phyloP scores from a whole-genome alignment of 2,888 invertebrate species.

The Rotaria socialis region DNA sequence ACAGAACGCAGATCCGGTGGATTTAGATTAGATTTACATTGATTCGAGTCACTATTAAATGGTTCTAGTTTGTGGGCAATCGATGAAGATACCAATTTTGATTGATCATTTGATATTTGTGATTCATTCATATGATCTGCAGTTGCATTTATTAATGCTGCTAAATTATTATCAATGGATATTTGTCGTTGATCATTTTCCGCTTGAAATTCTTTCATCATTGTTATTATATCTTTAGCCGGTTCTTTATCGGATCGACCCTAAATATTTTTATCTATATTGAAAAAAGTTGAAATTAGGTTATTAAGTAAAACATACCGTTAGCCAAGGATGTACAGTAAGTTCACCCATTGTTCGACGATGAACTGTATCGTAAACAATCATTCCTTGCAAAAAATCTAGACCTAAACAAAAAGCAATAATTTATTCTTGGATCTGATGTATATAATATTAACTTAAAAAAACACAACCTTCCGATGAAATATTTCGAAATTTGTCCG shows the following conservation, averaged over 20 bases:
- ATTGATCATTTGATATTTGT: background rate
- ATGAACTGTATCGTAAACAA: conserved; percentile 60
- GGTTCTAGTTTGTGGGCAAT: background rate
- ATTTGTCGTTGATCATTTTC: background rate
- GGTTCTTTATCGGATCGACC: background rate
- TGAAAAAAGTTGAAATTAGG: background rate
- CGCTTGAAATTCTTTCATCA: conserved; percentile 9
- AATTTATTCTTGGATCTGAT: background rate
- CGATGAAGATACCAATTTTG: background rate
- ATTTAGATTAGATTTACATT: background rate
- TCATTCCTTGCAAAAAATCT: conserved; percentile 11
- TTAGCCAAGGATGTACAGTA: conserved; percentile 60
- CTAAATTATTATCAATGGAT: background rate
- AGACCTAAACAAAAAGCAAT: background rate
- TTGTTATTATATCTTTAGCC: conserved; percentile 15
- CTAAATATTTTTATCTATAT: background rate
- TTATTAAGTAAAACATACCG: conserved; percentile 18
- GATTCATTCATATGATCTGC: background rate
- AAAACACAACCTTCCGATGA: conserved; percentile 40
- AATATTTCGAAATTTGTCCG: conserved; percentile 34
- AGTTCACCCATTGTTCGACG: conserved; percentile 63
- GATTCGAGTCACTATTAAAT: background rate
- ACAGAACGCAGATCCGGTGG: background rate
- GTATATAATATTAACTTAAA: background rate
- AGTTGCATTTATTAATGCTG: background rate